Base-by-base conservation (phyloP, 2,888 invertebrate genomes). In the Troglohyphantes excavatus region DNA sequence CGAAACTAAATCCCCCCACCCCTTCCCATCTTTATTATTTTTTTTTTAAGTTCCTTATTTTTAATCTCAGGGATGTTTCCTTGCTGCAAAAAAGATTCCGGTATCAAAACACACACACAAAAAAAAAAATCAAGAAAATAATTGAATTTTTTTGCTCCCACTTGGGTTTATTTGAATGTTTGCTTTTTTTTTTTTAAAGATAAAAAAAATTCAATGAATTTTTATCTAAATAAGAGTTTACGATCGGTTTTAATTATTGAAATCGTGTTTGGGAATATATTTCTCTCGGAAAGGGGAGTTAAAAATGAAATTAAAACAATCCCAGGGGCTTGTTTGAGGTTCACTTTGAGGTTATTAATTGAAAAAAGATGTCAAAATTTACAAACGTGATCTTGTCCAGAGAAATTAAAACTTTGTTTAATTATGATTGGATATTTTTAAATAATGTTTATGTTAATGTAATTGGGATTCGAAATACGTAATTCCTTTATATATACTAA, bases 181-280 rank as follows among this genome's bases (percentile, higher is more conserved):
- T 53, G 29, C 27, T 53, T 59, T 27, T 53, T 63, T 65, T 76
- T 63, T 72, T 73, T 78, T 39, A 39, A n/a, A 39, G 21, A 21
- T n/a, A 33, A 29, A 68, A 26, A n/a, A 59, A 33, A 6, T 82
- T 26, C 19, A 82, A 33, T 82, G 82, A 61, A 33, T 61, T 82
- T 65, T 68, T 82, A 33, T 84, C 84, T 76, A 76, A 82, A 70
- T 89, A 89, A 89, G 82, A 88, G 82, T 82, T 89, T 89, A 61
- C 76, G 67, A 68, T 39, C 75, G 68, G 73, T 81, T 89, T 53
- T 89, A 89, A 89, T 89, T 89, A 82, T 76, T 72, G 46, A 82
- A 70, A 26, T 43, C 68, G 67, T 89, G 88, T 89, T 78, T 46
- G 63, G 23, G 43, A 65, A 65, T n/a, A 72, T 72, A 68, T 81